phyloP scores from a whole-genome alignment of 2,797 vertebrate genomes.

The Pipistrellus pygmaeus region DNA sequence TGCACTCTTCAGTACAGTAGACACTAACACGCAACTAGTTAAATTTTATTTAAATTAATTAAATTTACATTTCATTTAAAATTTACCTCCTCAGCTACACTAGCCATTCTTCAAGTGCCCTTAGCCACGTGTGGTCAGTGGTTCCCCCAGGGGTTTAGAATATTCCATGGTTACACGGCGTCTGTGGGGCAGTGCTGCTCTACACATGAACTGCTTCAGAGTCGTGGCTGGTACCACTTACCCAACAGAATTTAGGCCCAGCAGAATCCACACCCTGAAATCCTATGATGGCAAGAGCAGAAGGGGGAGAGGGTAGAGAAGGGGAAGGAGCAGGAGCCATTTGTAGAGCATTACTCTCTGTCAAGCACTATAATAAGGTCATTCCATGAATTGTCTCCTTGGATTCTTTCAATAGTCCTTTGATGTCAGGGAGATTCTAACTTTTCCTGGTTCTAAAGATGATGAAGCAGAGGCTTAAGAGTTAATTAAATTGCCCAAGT shows the following conservation, averaged over 20 bases:
- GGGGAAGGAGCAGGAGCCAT: background rate
- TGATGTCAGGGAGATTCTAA: background rate
- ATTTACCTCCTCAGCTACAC: background rate
- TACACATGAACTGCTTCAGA: background rate
- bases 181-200: background rate
- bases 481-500: constrained; percentile 72
- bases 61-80: background rate
- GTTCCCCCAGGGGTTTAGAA: background rate
- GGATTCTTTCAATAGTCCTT: background rate
- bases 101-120: background rate
- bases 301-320: background rate
- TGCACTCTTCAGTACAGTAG: background rate
- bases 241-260: background rate
- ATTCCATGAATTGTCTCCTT: background rate
- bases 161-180: background rate
- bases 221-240: background rate
- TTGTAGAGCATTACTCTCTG: background rate
- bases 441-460: background rate
- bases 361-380: background rate
- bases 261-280: background rate
- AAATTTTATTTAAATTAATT: background rate
- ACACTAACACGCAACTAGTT: background rate
- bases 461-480: constrained; percentile 35
- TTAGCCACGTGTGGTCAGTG: background rate
- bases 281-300: background rate